These are phyloP conservation scores for Ceryle rudis DNA, from an alignment of 2,797 vertebrate species.

Conservation along the genomic window DNA sequence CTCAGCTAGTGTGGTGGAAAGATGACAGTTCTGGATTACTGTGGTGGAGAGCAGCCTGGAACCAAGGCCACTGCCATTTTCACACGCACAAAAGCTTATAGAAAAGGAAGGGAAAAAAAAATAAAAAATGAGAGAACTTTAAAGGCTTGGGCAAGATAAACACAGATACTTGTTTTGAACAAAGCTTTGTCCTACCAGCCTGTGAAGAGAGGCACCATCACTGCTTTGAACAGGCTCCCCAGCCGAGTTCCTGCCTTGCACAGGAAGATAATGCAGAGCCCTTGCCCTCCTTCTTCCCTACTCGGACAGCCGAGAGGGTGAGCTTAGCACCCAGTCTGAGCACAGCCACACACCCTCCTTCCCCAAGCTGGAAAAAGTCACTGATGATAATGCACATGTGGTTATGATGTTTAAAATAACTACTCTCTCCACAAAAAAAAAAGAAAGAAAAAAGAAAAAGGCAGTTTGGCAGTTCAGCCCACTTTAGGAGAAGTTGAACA, in stretches of 20 bases:
- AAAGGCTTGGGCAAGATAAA: neutral
- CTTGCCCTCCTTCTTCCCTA: neutral
- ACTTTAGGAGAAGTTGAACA: neutral
- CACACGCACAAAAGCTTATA: neutral
- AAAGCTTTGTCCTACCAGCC: neutral
- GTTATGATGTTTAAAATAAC: neutral
- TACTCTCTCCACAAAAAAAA: neutral
- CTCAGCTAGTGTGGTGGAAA: rapidly evolving
- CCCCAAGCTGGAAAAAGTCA: neutral
- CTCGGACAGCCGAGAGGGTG: rapidly evolving
- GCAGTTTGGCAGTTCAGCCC: neutral
- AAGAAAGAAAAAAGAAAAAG: neutral
- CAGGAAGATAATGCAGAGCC: rapidly evolving
- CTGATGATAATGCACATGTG: neutral
- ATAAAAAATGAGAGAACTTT: neutral
- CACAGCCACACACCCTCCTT: rapidly evolving
- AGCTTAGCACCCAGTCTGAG: neutral
- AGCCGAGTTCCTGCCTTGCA: neutral
- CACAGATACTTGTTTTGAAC: neutral
- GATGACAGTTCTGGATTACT: neutral
- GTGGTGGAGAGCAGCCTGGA: neutral
- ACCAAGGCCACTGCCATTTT: neutral
- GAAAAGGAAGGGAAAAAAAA: neutral
- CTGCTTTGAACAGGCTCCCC: neutral
- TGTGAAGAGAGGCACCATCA: neutral